These are phyloP conservation scores for Trissolcus basalis DNA, from an alignment of 1,140 invertebrate genomes.

Conservation along the genomic window DNA sequence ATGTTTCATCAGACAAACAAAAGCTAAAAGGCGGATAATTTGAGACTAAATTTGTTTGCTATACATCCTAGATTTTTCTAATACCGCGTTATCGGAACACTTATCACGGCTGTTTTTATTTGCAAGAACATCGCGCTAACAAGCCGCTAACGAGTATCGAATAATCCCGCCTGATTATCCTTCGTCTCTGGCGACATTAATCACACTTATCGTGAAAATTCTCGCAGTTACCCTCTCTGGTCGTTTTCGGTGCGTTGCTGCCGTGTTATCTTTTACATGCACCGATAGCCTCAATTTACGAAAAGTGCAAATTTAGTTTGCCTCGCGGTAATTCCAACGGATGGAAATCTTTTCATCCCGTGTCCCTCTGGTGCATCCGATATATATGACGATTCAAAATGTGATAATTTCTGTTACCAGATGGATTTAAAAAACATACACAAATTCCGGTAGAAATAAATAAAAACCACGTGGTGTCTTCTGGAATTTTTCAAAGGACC, in stretches of 20 bases:
- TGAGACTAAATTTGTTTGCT: too few species aligned
- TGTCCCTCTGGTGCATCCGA: too few species aligned
- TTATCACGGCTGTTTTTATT: conserved; percentile 49
- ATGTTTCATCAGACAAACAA: not conserved
- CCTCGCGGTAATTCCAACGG: not conserved
- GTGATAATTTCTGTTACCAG: too few species aligned
- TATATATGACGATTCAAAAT: too few species aligned
- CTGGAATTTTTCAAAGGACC: too few species aligned
- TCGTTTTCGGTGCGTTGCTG: conserved; percentile 18
- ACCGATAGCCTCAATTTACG: conserved; percentile 15
- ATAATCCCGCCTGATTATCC: conserved; percentile 50
- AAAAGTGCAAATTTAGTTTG: conserved; percentile 34
- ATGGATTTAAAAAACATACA: too few species aligned
- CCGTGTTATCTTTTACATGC: conserved; percentile 15
- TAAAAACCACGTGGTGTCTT: too few species aligned
- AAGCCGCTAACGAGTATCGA: conserved; percentile 48
- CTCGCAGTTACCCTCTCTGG: conserved; percentile 22
- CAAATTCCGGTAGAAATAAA: too few species aligned
- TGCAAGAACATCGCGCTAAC: conserved; percentile 34
- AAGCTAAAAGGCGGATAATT: too few species aligned
- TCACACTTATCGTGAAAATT: conserved; percentile 55
- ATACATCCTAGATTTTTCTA: too few species aligned
- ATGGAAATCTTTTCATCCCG: not conserved
- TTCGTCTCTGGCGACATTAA: conserved; percentile 41
- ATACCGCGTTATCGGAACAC: conserved; percentile 23